Percentiles rank a stretch among this genome's conserved stretches.
phyloP scores from a whole-genome alignment of 2,113 vertebrate genomes.

The Mesitornis unicolor region DNA sequence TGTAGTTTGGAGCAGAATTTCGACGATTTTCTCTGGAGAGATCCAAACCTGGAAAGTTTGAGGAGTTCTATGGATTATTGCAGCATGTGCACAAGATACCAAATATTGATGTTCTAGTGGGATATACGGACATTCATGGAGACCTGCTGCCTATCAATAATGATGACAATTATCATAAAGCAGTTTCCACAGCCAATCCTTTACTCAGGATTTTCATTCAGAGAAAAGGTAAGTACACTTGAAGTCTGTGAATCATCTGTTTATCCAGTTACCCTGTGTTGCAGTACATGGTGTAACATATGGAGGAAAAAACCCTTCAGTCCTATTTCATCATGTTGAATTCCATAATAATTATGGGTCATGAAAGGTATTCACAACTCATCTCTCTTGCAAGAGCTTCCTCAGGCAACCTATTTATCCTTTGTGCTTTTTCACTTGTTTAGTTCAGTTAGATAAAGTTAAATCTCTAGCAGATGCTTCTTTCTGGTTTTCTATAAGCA shows the following conservation, averaged over 20 bases:
- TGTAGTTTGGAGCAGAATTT: conserved; percentile 96
- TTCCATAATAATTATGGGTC: background rate
- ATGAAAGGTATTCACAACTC: background rate
- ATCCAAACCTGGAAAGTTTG: conserved; percentile 93
- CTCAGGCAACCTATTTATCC: background rate
- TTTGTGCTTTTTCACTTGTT: background rate
- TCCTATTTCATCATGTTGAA: background rate
- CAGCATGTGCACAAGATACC: conserved; percentile 97
- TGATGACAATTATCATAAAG: conserved; percentile 96
- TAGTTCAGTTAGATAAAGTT: background rate
- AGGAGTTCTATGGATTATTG: conserved; percentile 95
- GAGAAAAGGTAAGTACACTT: conserved; percentile 86
- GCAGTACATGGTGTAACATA: background rate
- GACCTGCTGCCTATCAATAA: conserved; percentile 98
- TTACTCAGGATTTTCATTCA: conserved; percentile 95
- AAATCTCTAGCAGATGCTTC: background rate
- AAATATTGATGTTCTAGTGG: conserved; percentile 91
- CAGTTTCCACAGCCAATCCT: conserved; percentile 92
- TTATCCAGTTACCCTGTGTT: background rate
- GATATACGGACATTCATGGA: conserved; percentile 93
- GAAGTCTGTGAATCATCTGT: background rate
- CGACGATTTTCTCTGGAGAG: conserved; percentile 95
- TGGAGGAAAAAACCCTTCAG: background rate
- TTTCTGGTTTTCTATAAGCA: background rate
- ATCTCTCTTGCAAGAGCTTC: background rate